Evolutionary conservation across 2,113 vertebrate species (phyloP).

Genomic region (Kryptolebias marmoratus): DNA sequence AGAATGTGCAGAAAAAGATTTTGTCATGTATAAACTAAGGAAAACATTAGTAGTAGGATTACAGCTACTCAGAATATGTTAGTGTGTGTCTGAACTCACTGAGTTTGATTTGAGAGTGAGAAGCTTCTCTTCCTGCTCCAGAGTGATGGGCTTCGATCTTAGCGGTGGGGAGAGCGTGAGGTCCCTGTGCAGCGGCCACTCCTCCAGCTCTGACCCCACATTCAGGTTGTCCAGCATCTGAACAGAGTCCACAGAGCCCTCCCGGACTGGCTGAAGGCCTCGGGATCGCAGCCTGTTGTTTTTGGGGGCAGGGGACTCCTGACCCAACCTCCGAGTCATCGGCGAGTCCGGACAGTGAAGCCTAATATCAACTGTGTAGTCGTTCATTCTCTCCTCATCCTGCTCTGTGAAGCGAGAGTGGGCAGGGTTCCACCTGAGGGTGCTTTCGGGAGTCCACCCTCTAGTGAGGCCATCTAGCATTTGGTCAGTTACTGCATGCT

Average conservation of each 20-base stretch:
- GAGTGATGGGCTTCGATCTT: conserved; percentile 91
- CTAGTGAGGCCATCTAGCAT: conserved; percentile 85
- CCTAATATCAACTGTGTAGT: conserved; percentile 95
- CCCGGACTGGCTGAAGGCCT: conserved; percentile 83
- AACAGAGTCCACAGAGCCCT: conserved; percentile 88
- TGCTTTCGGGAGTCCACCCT: conserved; percentile 89
- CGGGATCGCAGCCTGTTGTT: conserved; percentile 89
- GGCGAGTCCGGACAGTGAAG: conserved; percentile 81
- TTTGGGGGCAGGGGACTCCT: conserved; percentile 78
- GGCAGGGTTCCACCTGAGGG: conserved; percentile 88
- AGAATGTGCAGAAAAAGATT: no score
- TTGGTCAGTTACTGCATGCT: conserved; percentile 77
- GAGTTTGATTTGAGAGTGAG: conserved; percentile 91
- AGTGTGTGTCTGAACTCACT: conserved; percentile 80
- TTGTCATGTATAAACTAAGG: no score
- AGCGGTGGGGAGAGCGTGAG: conserved; percentile 94
- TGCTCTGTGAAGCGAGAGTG: conserved; percentile 87
- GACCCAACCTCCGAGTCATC: conserved; percentile 61
- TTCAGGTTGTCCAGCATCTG: conserved; percentile 97
- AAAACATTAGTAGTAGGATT: no score
- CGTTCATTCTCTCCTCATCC: conserved; percentile 89
- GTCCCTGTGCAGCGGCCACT: conserved; percentile 94
- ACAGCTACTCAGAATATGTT: no score
- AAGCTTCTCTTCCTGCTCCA: conserved; percentile 91
- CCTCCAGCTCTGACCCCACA: conserved; percentile 90